A percentile compares a stretch with the other conserved stretches of the same genome.
Evolutionary conservation across 2,113 vertebrate species (phyloP).

Genomic region (Pangasianodon hypophthalmus): DNA sequence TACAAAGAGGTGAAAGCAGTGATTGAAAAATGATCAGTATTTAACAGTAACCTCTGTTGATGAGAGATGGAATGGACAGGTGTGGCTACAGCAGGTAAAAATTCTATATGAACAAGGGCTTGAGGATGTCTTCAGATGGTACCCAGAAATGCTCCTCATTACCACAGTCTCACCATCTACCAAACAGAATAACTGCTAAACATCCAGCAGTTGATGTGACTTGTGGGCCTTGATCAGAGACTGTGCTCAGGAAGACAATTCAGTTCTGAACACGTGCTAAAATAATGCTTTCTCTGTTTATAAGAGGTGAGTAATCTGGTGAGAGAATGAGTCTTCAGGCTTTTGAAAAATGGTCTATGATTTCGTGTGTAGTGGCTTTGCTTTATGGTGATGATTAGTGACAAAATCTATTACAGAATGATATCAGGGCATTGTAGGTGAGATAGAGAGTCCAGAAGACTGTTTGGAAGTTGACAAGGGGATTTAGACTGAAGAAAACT

Average conservation of each 20-base stretch:
- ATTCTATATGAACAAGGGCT: no score
- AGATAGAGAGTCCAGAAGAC: background rate
- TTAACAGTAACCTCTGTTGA: no score
- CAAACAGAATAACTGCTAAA: no score
- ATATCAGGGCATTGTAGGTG: background rate
- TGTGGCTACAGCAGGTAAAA: no score
- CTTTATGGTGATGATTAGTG: background rate
- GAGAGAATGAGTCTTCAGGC: background rate
- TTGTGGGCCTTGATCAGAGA: background rate
- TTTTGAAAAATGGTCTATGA: background rate
- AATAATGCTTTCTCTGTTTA: background rate
- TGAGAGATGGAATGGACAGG: no score
- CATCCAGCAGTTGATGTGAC: background rate
- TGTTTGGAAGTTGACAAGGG: background rate
- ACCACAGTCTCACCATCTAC: no score
- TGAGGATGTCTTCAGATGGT: no score
- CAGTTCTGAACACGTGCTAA: background rate
- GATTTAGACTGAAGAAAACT: background rate
- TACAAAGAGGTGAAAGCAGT: no score
- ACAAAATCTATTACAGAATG: background rate
- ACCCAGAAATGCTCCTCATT: no score
- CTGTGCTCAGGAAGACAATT: background rate
- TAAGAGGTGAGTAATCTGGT: background rate
- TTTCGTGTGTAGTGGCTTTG: background rate
- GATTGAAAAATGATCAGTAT: no score